Evolutionary conservation across 2,888 invertebrate genomes (phyloP), one percentile per base, ranked within the genome.

Genomic region (Diadegma fenestrale): DNA sequence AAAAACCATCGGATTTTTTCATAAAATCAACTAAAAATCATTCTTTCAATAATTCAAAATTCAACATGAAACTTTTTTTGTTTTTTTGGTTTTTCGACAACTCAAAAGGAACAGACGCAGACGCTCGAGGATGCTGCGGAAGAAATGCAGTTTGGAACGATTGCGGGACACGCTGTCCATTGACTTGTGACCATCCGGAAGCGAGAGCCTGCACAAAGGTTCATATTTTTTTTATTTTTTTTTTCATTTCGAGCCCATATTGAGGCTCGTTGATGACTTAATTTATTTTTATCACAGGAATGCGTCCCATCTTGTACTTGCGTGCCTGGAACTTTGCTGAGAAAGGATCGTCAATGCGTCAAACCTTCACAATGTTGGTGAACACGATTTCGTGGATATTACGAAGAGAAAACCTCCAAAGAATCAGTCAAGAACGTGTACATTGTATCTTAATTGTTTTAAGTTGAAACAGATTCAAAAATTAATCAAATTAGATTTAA

Each of bases 301-400:
- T 68, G 81, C 48, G 58, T 63, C 1, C 6, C 26, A 12, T 68
- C 45, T n/a, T 81, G 75, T 61, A 19, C 48, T 43, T 81, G 81
- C 12, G 8, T 14, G 4, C 1, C 0, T 37, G 75, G 69, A 14
- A 22, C 33, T 8, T 4, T 66, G 26, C 41, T 43, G 8, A 33
- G 77, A 10, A 7, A 5, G 2, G 66, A 78, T 41, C 51, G 72
- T 14, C 14, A 7, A 7, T 80, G 80, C 19, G 72, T 72, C 4
- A 8, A 4, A 8, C 22, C 10, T n/a, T 1, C 4, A 17, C n/a
- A 64, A 8, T 80, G 80, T 48, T 41, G 12, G 12, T 68, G 22
- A 48, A 51, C 2, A 58, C 14, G 14, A 26, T 58, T 14, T 1
- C 58, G 22, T 14, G 26, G 22, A 5, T 26, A 22, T 8, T 3